Evolutionary conservation across 2,888 invertebrate species (phyloP), one percentile per base, ranked within the genome.

Genomic region (Epistrophe grossulariae): DNA sequence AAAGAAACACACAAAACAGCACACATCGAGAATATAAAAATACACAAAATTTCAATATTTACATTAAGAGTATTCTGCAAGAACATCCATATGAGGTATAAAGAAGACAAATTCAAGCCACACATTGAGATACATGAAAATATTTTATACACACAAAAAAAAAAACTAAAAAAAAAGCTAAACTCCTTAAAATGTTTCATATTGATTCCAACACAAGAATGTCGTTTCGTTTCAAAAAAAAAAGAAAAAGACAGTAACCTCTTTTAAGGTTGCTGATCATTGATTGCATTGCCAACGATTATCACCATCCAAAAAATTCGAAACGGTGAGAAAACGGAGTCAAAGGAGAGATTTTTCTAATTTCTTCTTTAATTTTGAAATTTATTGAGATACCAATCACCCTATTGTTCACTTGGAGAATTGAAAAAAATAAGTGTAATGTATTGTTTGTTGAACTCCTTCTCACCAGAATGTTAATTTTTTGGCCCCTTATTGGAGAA

Each of bases 41-140:
- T 11, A 48, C 19, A 68, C 31, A 68, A 68, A 77, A 6, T 6
- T 45, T 57, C 1, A 45, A 43, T 45, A 45, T 45, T 50, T 24
- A 68, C 60, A 80, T 68, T 48, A 43, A 45, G 45, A 78, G 52
- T 70, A 11, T 70, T 43, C 68, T 11, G 35, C 9, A 45, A 45
- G 19, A 38, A 72, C 35, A 79, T 45, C 35, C 43, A 71, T n/a
- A n/a, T 9, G 28, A 35, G 9, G 11, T 68, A n/a, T n/a, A 57
- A 72, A 35, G 24, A 72, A 24, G 38, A 64, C 6, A 40, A 59
- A 79, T 35, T 28, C 59, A 73, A 66, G 17, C 45, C 64, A 57
- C 73, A 66, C 66, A 79, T 45, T 38, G 19, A 79, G 28, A n/a
- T 59, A 72, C 24, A 79, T 11, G 15, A 8, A 73, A 50, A 66